Base-by-base conservation (phyloP, 30 jellyfish, hydroid and myxozoan genomes). In the Sanderia malayensis region DNA sequence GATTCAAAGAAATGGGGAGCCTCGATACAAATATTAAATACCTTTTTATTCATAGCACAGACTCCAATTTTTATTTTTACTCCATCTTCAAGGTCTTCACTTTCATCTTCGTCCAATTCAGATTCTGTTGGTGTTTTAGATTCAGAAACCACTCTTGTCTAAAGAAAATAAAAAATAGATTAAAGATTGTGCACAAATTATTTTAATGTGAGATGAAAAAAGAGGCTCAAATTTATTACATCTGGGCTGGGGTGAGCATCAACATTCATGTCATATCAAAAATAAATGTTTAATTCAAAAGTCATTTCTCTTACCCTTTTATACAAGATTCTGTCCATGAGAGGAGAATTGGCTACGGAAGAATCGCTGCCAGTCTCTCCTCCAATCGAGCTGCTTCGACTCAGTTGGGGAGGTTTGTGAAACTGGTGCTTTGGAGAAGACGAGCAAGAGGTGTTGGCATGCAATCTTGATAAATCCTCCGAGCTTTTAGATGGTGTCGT, bases 21-120 rank as follows among this genome's bases (percentile, higher is more conserved):
- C n/a, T n/a, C n/a, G n/a, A n/a, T n/a, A n/a, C n/a, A n/a, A n/a
- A n/a, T n/a, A n/a, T n/a, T n/a, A n/a, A n/a, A 2, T 74, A 92
- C 98, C 98, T 92, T 92, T 80, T 92, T 92, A 44, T 92, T 92
- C 98, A 92, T 92, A 22, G 98, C 98, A 79, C 98, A 92, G 2
- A 92, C 73, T 10, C 98, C 98, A 58, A 92, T 96, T 55, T 79
- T 79, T 7, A 92, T 81, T 49, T 71, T 73, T 20, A 18, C 73
- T 17, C 62, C 81, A 23, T 84, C 98, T 22, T 68, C 84, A 3
- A 69, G 67, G 0, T 79, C 96, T 18, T 70, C 95, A 24, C 61
- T 77, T 0, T 44, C 83, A 34, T 74, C 85, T 34, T 89, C 95
- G 13, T 84, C 95, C 53, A 74, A 74, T 22, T 84, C 95, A 33